These are phyloP conservation scores for Penaeus vannamei DNA, from an alignment of 1,140 invertebrate species.

Conservation along the genomic window DNA sequence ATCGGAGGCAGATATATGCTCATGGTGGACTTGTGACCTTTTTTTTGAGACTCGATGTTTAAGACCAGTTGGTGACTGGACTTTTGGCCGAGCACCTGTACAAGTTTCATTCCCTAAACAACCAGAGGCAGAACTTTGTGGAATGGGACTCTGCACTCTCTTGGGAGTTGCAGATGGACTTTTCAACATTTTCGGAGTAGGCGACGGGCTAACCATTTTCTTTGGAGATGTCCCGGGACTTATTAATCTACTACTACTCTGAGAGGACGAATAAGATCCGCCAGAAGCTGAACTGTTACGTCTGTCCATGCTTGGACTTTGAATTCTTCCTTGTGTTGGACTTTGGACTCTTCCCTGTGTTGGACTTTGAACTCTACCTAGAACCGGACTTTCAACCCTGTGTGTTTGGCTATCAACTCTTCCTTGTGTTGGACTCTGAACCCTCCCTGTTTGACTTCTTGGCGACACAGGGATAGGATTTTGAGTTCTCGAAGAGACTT, in stretches of 20 bases:
- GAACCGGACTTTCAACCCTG: background rate
- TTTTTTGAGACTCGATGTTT: background rate
- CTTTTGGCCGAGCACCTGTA: constrained; percentile 16
- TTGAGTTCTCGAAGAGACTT: constrained; percentile 33
- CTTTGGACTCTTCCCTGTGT: background rate
- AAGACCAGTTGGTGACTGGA: background rate
- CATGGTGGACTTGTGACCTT: background rate
- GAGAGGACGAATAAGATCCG: background rate
- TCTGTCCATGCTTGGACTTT: background rate
- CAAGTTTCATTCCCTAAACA: background rate
- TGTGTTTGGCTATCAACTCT: background rate
- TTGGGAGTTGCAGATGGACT: constrained; percentile 25
- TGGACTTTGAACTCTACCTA: constrained; percentile 32
- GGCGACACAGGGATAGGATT: constrained; percentile 41
- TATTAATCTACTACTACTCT: constrained; percentile 17
- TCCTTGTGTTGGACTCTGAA: constrained; percentile 29
- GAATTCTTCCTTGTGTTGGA: background rate
- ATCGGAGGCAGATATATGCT: constrained; percentile 28
- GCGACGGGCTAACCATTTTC: constrained; percentile 3
- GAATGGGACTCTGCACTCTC: constrained; percentile 19
- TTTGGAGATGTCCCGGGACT: constrained; percentile 1
- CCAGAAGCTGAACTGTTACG: constrained; percentile 9
- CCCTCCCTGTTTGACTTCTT: background rate
- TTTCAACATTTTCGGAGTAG: constrained; percentile 38
- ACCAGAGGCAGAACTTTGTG: background rate